Conservation (phyloP, 2,888 invertebrate species). For the Phanerotoma sp. region DNA sequence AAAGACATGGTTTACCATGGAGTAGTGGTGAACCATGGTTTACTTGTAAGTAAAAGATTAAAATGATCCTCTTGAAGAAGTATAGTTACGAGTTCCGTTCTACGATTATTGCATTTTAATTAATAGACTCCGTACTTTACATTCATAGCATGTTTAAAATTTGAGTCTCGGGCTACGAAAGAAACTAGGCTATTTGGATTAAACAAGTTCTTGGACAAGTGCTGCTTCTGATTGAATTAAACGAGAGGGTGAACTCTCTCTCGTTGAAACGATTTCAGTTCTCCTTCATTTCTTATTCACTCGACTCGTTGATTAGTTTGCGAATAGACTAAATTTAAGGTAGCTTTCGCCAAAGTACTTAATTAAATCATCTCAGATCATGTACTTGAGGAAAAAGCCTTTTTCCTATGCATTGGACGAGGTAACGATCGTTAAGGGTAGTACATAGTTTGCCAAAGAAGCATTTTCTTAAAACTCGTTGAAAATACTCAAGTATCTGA, state of each 20-base stretch:
- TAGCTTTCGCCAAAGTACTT: not conserved
- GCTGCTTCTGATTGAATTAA: constrained; percentile 8
- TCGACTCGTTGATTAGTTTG: constrained; percentile 2
- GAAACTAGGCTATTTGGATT: constrained; percentile 8
- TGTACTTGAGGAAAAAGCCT: not conserved
- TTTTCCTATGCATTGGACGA: not conserved
- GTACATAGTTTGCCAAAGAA: no score
- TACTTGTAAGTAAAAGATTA: no score
- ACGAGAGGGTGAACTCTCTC: not conserved
- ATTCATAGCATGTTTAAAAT: constrained; percentile 6
- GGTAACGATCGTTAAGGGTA: no score
- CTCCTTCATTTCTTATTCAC: constrained; percentile 12
- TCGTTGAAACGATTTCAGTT: constrained; percentile 11
- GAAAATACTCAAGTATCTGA: no score
- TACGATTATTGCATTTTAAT: constrained; percentile 3
- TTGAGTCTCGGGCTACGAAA: not conserved
- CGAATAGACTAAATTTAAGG: not conserved
- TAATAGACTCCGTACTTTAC: not conserved
- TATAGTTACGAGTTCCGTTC: no score
- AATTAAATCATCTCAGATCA: not conserved
- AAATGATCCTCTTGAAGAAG: no score
- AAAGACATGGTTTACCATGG: no score
- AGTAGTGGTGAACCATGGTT: no score
- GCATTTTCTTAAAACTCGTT: no score
- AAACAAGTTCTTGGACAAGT: constrained; percentile 20